Evolutionary conservation across 37 sponge, comb jelly and placozoan genomes (phyloP), one percentile per base, ranked within the genome.

Genomic region (Crambe crambe): DNA sequence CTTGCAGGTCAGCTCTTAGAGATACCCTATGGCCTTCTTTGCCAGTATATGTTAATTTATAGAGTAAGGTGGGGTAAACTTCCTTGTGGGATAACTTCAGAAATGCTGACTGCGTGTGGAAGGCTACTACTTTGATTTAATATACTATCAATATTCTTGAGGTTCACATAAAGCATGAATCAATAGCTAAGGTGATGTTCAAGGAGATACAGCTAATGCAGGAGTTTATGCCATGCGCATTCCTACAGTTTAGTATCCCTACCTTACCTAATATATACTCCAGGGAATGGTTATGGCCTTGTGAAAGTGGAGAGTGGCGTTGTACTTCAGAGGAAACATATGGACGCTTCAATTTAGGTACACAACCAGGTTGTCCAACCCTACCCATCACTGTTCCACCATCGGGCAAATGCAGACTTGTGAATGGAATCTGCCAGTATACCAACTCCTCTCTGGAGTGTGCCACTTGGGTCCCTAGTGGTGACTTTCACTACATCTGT

Each of bases 371-470:
- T 3, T 72, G 72, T 60, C 62, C 76, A 17, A 68, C n/a, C 69
- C n/a, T n/a, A n/a, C 1, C 51, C 12, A 6, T 32, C 1, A 5
- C 80, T 36, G 0, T 37, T 6, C n/a, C 70, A 17, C 34, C 78
- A 21, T 22, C 69, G 54, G 70, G 39, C 22, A 17, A 37, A 1
- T 79, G 80, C 26, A 12, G 34, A 12, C 12, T 79, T 15, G 58
- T 67, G 5, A 35, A 79, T 56, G 58, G 35, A 17, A 79, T 37
- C 10, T 79, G 80, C 27, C 51, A 35, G 70, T 79, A 66, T 58
- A 68, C 68, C 15, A 31, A 68, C 37, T 26, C 23, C 32, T 34
- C 80, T 34, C 58, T 58, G 0, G 9, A 56, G 37, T 79, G 80
- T 68, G 31, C 47, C 15, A 32, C 67, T 10, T 78, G 78, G 78